Base-by-base conservation (phyloP, 2,797 vertebrate species). In the Siniperca obscura region DNA sequence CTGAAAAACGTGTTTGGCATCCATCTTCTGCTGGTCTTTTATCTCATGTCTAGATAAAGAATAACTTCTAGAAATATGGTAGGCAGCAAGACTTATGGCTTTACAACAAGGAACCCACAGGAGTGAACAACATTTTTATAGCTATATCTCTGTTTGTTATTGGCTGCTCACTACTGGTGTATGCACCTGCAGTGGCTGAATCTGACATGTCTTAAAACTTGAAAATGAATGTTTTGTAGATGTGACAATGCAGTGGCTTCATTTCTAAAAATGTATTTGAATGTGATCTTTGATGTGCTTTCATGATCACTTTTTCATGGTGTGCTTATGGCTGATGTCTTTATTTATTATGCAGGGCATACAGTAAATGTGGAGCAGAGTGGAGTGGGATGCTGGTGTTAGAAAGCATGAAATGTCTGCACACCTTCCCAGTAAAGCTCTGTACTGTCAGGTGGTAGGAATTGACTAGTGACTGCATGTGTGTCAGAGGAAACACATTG, bases 1-100 rank as follows among this genome's bases (percentile, higher is more conserved):
- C n/a, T n/a, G 30, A 46, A 60, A 73, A 57, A 52, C 19, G 6
- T 56, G n/a, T 42, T 38, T 16, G 19, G 55, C 61, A 65, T 52
- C 21, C 14, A 25, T 74, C 64, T 52, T 70, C 42, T 61, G 13
- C 11, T 34, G 30, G 56, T 73, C 25, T 70, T 53, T 52, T 38
- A 34, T 61, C 44, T 30, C 0, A 14, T 17, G 46, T 73, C 34
- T 67, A n/a, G 42, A n/a, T 42, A 22, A 46, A 22, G 27, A 38
- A 69, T 36, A 1, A 36, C 22, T 44, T 69, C 38, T 38, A 12
- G 16, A 64, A 48, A 5, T 50, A 59, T 64, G 34, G 7, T 52
- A 30, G 50, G 34, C 70, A 72, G 52, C 16, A 13, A 53, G 53
- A 68, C 53, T 0, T 25, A 12, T 38, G 53, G 34, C 44, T 64